Conservation (phyloP, 2,888 invertebrate species). For the Sphecodes monilicornis region DNA sequence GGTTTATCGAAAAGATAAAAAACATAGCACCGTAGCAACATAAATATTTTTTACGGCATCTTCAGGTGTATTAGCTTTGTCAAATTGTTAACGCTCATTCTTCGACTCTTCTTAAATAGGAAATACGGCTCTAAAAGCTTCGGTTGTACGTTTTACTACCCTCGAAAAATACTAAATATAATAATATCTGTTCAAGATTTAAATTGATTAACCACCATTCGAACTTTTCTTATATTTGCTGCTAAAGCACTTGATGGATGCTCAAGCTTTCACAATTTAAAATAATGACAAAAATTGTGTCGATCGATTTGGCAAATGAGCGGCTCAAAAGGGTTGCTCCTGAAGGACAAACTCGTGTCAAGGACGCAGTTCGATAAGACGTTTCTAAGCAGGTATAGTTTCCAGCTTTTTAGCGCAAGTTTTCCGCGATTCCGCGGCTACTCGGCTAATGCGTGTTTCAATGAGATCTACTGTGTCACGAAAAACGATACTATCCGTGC, state of each 20-base stretch:
- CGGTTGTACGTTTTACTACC: too few relatives aligned
- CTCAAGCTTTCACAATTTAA: not conserved
- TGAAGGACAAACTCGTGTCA: not conserved
- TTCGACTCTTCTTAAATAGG: too few relatives aligned
- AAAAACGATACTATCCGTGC: conserved; percentile 41
- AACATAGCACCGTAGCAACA: too few relatives aligned
- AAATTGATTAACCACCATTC: not conserved
- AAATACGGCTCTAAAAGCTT: too few relatives aligned
- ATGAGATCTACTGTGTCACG: conserved; percentile 34
- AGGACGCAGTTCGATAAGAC: not conserved
- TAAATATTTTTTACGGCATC: too few relatives aligned
- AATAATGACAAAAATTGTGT: not conserved
- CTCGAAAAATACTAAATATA: not conserved
- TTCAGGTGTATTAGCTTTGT: too few relatives aligned
- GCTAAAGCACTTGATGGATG: not conserved
- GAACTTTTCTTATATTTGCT: not conserved
- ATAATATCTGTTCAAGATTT: too few relatives aligned
- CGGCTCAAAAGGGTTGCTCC: not conserved
- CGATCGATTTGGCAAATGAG: not conserved
- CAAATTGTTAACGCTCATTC: too few relatives aligned
- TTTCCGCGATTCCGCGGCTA: not conserved
- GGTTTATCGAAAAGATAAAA: too few relatives aligned
- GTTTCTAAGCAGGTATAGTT: not conserved
- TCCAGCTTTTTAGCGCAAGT: not conserved
- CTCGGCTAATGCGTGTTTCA: not conserved